Evolutionary conservation across 1,140 invertebrate genomes (phyloP).

Genomic region (Potamilus streckersoni): DNA sequence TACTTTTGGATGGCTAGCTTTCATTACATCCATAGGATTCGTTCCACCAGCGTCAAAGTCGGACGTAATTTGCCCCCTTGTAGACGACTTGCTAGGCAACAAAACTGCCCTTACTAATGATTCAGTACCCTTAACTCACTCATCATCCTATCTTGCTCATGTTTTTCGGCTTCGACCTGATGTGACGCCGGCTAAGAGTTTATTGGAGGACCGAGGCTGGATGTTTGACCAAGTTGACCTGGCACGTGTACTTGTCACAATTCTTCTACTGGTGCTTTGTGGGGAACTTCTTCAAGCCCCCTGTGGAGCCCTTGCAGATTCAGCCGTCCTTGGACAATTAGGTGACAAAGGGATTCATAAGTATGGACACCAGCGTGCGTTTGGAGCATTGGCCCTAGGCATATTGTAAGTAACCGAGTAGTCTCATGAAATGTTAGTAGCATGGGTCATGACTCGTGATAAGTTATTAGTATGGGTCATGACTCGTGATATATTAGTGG

Average conservation of each 20-base stretch:
- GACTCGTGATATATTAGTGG: too few relatives aligned
- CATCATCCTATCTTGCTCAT: background rate
- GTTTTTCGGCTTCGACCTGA: background rate
- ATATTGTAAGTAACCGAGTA: constrained; percentile 12
- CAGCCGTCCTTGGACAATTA: constrained; percentile 21
- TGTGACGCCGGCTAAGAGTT: constrained; percentile 16
- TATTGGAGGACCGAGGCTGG: constrained; percentile 30
- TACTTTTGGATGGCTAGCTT: constrained; percentile 23
- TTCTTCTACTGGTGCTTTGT: constrained; percentile 22
- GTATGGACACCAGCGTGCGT: constrained; percentile 31
- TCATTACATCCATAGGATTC: constrained; percentile 25
- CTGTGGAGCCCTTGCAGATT: constrained; percentile 26
- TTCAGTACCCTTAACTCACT: background rate
- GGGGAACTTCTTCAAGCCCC: constrained; percentile 28
- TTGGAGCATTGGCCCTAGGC: constrained; percentile 24
- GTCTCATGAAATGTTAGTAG: too few relatives aligned
- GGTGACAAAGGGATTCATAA: constrained; percentile 20
- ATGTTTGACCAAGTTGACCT: constrained; percentile 12
- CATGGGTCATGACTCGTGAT: too few relatives aligned
- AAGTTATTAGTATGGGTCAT: too few relatives aligned
- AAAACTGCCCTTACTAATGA: background rate
- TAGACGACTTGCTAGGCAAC: constrained; percentile 10
- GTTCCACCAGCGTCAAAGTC: constrained; percentile 12
- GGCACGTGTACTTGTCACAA: background rate
- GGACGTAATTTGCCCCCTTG: constrained; percentile 10